A percentile compares a stretch with the other conserved stretches of the same genome.
phyloP scores from a whole-genome alignment of 2,797 vertebrate genomes.

The Lates japonicus region DNA sequence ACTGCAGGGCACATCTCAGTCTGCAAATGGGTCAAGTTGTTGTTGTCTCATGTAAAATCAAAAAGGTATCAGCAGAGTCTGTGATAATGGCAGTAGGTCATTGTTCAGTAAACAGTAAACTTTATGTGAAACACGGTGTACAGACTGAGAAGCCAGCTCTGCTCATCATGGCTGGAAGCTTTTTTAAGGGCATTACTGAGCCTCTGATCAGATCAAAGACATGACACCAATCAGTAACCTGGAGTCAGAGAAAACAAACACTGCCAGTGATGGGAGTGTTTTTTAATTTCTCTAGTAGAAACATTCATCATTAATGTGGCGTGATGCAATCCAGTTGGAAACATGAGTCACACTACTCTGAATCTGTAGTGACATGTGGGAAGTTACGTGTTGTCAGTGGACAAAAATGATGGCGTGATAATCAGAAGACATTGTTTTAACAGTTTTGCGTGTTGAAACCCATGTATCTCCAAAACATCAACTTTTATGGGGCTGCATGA shows the following conservation, averaged over 20 bases:
- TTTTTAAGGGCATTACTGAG: background rate
- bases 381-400: background rate
- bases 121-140: conserved; percentile 16
- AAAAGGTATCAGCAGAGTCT: conserved; percentile 12
- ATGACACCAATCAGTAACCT: background rate
- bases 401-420: background rate
- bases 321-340: conserved; percentile 15
- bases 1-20: background rate
- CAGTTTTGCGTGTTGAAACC: background rate
- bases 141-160: background rate
- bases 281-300: background rate
- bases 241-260: conserved; percentile 8
- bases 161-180: background rate
- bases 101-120: conserved; percentile 25
- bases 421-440: background rate
- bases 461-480: background rate
- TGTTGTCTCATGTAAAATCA: background rate
- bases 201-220: conserved; percentile 38
- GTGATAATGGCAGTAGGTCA: conserved; percentile 38
- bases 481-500: no score
- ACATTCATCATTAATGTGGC: background rate
- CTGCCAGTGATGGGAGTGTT: background rate
- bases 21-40: conserved; percentile 25
- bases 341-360: background rate
- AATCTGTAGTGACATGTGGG: background rate